Conservation (phyloP, 35 echinoderm and acorn worm species). For the Amphiura filiformis region DNA sequence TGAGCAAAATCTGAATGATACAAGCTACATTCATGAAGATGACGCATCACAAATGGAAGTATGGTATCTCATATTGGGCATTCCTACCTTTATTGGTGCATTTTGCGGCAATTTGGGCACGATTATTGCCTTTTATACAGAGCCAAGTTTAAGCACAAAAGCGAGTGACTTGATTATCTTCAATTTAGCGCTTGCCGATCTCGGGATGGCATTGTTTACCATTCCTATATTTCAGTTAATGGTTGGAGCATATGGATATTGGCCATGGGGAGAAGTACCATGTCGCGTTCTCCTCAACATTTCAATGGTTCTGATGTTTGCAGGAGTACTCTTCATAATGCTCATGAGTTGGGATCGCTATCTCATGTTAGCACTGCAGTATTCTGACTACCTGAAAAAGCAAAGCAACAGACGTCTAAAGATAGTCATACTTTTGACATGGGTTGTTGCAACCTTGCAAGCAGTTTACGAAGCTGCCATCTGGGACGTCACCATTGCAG, state of each 20-base stretch:
- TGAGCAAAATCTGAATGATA: too few relatives aligned
- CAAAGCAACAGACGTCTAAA: not conserved
- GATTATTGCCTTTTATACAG: not conserved
- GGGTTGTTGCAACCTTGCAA: not conserved
- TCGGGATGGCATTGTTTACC: not conserved
- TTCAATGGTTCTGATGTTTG: not conserved
- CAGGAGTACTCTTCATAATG: not conserved
- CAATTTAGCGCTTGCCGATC: not conserved
- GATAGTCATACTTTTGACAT: not conserved
- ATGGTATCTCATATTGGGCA: not conserved
- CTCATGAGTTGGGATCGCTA: not conserved
- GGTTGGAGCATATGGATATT: not conserved
- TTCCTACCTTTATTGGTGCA: not conserved
- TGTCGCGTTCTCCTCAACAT: not conserved
- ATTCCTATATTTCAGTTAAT: not conserved
- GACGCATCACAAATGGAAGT: not conserved
- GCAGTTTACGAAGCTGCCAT: not conserved
- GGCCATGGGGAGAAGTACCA: not conserved
- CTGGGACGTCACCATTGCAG: not conserved
- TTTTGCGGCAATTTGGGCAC: not conserved
- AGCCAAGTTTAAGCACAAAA: not conserved
- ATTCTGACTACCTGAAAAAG: not conserved
- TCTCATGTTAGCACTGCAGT: not conserved
- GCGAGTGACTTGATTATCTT: not conserved
- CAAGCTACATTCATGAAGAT: too few relatives aligned